Base-by-base conservation (phyloP, 2,113 vertebrate genomes). In the Colius striatus region DNA sequence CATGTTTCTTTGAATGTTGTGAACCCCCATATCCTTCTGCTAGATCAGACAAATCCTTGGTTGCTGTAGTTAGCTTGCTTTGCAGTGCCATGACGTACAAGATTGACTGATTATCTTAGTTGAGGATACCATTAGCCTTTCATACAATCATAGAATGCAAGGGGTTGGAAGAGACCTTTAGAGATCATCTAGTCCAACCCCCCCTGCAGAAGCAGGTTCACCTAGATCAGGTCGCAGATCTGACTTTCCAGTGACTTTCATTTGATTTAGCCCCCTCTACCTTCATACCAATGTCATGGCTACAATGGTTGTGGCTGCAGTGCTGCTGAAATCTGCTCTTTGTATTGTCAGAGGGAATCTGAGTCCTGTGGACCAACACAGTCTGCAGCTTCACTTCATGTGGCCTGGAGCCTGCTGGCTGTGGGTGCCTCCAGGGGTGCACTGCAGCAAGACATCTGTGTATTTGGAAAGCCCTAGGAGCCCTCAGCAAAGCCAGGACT, bases 401-500 rank as follows among this genome's bases (percentile, higher is more conserved):
- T 57, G 51, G 17, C 29, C 54, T 1, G 11, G 5, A 5, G 55
- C 17, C 36, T 23, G 20, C 10, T 53, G 25, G 21, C 14, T 10
- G 29, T 11, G 32, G 13, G 5, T 60, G 29, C 80, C 27, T 55
- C 54, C 22, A 41, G 29, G 58, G 65, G 36, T 48, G 22, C 1
- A 0, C 38, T 21, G n/a, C n/a, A 62, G 51, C 8, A 0, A 6
- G 23, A 5, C 3, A 16, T 10, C 43, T 0, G 0, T 8, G 25
- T 17, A 1, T 51, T 54, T 51, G 58, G 87, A 26, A 26, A 62
- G 8, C 13, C 22, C 6, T 4, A 1, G 53, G 27, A 80, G 38
- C 41, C 66, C 66, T 55, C 32, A 58, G 66, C 71, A 72, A 43
- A 72, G 34, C 43, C 27, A 51, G 9, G 45, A 18, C 29, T 86